Evolutionary conservation across 2,888 invertebrate genomes (phyloP).

Genomic region (Dioctria rufipes): DNA sequence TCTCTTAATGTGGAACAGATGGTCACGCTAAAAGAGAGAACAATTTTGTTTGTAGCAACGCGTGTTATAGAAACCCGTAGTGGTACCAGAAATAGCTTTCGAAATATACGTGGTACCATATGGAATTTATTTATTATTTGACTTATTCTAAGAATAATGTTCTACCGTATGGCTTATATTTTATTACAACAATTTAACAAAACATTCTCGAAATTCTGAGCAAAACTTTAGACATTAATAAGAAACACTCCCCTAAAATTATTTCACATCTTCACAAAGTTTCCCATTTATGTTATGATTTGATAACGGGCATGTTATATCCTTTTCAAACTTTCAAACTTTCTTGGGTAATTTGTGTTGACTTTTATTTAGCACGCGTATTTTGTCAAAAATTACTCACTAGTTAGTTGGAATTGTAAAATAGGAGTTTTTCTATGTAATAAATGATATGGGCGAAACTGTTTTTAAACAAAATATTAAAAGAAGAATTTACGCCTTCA

Average conservation of each 20-base stretch:
- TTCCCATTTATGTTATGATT: constrained; percentile 3
- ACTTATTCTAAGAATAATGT: constrained; percentile 44
- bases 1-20: constrained; percentile 49
- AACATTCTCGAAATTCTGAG: constrained; percentile 10
- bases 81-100: constrained; percentile 20
- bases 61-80: neutral
- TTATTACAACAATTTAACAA: constrained; percentile 49
- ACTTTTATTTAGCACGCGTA: neutral
- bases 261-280: constrained; percentile 22
- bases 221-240: constrained; percentile 44
- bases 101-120: constrained; percentile 34
- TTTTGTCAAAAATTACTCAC: no score
- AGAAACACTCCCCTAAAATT: neutral
- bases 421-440: no score
- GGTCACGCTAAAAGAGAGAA: constrained; percentile 26
- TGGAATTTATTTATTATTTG: constrained; percentile 50
- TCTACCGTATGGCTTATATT: constrained; percentile 40
- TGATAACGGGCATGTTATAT: constrained; percentile 10
- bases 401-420: no score
- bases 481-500: no score
- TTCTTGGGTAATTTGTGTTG: neutral
- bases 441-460: no score
- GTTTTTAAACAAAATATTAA: no score
- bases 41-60: constrained; percentile 17
- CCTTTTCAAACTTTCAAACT: constrained; percentile 18